Base-by-base conservation (phyloP, 2,113 vertebrate genomes). In the Phyllostomus hastatus region DNA sequence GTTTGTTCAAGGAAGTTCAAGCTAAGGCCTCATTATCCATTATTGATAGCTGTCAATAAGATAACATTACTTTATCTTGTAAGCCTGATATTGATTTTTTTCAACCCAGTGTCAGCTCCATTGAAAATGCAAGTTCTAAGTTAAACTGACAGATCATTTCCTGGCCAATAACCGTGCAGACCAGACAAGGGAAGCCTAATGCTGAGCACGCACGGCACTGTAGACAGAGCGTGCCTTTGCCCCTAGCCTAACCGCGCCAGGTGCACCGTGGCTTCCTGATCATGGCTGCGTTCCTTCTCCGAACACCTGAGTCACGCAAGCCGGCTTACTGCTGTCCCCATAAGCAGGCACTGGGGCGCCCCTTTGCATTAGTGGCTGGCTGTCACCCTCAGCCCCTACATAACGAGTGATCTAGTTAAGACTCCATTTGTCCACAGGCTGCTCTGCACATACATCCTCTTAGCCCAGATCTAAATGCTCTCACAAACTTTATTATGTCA, bases 11-110 rank as follows among this genome's bases (percentile, higher is more conserved):
- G 70, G 78, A 95, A 76, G 75, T 95, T 91, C 80, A 97, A 87
- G 78, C n/a, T 69, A 70, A 69, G 88, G 52, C 61, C 72, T 85
- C 72, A 82, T 96, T 97, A 97, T 88, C 69, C 70, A 72, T 92
- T 95, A 97, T 54, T 96, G 95, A 96, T 85, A 95, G 70, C 76
- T 96, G 81, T 94, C 97, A 83, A 93, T 97, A 92, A 95, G 38
- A 92, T 80, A 88, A 86, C 72, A 59, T 88, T 70, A 86, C 90
- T 88, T 94, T 91, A 95, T 69, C 92, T 90, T 87, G 22, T 90
- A 93, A 95, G 90, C 79, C 87, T 95, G 69, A n/a, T 26, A 93
- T 91, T 82, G 94, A 93, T 94, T 95, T 78, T 57, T 57, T 90
- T 96, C 61, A 80, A 94, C 84, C 78, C 33, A 75, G 9, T 90